Conservation (phyloP, 2,797 vertebrate genomes). For the Limosa lapponica region DNA sequence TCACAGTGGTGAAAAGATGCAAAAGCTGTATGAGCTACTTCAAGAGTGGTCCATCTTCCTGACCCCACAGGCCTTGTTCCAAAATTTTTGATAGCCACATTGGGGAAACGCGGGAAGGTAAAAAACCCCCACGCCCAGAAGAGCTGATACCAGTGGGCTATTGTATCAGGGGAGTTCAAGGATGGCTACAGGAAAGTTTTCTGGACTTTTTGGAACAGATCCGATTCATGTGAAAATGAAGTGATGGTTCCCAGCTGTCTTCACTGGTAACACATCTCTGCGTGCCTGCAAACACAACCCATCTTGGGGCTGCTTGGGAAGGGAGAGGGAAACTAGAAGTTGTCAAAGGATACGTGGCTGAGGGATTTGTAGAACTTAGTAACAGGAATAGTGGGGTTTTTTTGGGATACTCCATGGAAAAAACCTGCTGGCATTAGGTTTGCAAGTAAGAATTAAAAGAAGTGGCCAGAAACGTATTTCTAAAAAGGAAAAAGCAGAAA, state of each 20-base stretch:
- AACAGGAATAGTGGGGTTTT: neutral
- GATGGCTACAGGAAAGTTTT: neutral
- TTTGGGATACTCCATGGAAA: neutral
- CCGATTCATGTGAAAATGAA: neutral
- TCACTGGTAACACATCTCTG: neutral
- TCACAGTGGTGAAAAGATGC: neutral
- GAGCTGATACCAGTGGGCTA: neutral
- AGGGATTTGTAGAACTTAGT: neutral
- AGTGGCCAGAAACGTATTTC: neutral
- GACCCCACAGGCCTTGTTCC: neutral
- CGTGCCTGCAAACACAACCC: neutral
- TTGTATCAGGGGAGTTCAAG: neutral
- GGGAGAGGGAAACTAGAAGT: neutral
- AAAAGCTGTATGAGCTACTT: neutral
- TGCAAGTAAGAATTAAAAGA: neutral
- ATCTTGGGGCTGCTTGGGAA: neutral
- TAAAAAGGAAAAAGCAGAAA: neutral
- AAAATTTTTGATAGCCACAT: neutral
- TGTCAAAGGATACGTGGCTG: neutral
- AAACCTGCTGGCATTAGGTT: neutral
- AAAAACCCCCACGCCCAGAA: rapidly evolving
- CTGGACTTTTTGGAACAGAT: neutral
- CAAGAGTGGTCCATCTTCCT: neutral
- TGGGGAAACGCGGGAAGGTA: neutral
- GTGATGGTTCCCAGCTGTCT: neutral